Conservation (phyloP, 2,888 invertebrate species). For the Melangyna quadrimaculata region DNA sequence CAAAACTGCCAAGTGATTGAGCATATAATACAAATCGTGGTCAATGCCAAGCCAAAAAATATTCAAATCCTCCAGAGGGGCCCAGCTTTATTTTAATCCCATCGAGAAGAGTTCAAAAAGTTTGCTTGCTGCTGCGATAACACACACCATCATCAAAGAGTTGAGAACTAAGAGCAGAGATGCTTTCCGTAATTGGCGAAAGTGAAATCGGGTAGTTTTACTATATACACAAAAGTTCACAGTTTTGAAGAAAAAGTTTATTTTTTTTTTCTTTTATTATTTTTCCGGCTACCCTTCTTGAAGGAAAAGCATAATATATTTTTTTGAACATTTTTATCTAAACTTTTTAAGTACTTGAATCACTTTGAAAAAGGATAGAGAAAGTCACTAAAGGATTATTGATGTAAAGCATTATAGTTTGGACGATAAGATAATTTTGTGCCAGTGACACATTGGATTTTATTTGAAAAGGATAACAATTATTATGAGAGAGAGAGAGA, state of each 20-base stretch:
- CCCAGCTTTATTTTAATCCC: slow-evolving; percentile 30
- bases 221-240: slow-evolving; percentile 23
- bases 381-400: slow-evolving; percentile 39
- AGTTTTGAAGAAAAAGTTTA: slow-evolving; percentile 8
- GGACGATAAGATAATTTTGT: slow-evolving; percentile 14
- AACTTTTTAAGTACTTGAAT: slow-evolving; percentile 40
- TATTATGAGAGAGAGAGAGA: slow-evolving; percentile 20
- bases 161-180: no score
- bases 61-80: slow-evolving; percentile 21
- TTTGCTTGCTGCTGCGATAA: slow-evolving; percentile 20
- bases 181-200: slow-evolving; percentile 22
- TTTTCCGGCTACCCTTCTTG: background rate
- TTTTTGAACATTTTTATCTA: slow-evolving; percentile 7
- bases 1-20: slow-evolving; percentile 31
- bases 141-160: slow-evolving; percentile 8
- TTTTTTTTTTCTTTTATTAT: background rate
- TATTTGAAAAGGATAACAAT: slow-evolving; percentile 19
- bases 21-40: slow-evolving; percentile 40
- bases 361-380: slow-evolving; percentile 23
- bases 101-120: slow-evolving; percentile 19
- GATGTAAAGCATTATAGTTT: slow-evolving; percentile 27
- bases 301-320: background rate
- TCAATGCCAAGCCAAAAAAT: slow-evolving; percentile 36
- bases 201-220: slow-evolving; percentile 33
- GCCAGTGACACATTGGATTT: slow-evolving; percentile 24